A percentile compares a stretch with the other conserved stretches of the same genome.
Conservation (phyloP, 2,888 invertebrate genomes). For the Erannis defoliaria region DNA sequence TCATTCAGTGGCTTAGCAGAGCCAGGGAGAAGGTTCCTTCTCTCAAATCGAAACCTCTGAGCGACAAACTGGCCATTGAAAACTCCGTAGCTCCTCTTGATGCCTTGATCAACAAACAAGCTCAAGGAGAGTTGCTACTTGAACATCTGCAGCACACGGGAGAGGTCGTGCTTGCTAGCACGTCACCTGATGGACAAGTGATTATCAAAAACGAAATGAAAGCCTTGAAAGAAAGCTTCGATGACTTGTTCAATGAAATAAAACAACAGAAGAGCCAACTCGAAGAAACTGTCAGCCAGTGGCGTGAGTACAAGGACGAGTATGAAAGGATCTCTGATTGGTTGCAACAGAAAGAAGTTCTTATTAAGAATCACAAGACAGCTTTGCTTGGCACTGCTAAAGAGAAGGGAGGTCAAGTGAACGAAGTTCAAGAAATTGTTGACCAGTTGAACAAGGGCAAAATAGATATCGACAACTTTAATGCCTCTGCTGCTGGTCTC, state of each 20-base stretch:
- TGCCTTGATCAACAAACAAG: conserved; percentile 94
- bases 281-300: conserved; percentile 92
- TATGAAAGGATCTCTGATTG: conserved; percentile 96
- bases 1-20: conserved; percentile 95
- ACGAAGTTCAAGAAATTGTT: conserved; percentile 92
- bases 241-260: conserved; percentile 94
- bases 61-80: conserved; percentile 95
- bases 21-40: conserved; percentile 96
- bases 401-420: conserved; percentile 95
- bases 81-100: conserved; percentile 95
- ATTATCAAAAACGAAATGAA: conserved; percentile 94
- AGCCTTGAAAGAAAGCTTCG: conserved; percentile 94
- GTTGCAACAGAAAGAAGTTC: conserved; percentile 96
- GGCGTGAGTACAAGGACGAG: conserved; percentile 97
- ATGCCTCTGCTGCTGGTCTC: conserved; percentile 91
- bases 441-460: conserved; percentile 92
- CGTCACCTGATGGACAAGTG: conserved; percentile 92
- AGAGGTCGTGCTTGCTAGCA: conserved; percentile 94
- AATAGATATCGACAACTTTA: conserved; percentile 93
- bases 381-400: conserved; percentile 92
- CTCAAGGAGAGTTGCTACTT: conserved; percentile 94
- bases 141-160: conserved; percentile 96
- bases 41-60: conserved; percentile 93
- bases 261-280: conserved; percentile 94
- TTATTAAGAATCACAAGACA: conserved; percentile 96